Percentiles rank a stretch among this genome's conserved stretches.
These are phyloP conservation scores for Phaenicophaeus curvirostris DNA, from an alignment of 2,797 vertebrate genomes.

Conservation along the genomic window DNA sequence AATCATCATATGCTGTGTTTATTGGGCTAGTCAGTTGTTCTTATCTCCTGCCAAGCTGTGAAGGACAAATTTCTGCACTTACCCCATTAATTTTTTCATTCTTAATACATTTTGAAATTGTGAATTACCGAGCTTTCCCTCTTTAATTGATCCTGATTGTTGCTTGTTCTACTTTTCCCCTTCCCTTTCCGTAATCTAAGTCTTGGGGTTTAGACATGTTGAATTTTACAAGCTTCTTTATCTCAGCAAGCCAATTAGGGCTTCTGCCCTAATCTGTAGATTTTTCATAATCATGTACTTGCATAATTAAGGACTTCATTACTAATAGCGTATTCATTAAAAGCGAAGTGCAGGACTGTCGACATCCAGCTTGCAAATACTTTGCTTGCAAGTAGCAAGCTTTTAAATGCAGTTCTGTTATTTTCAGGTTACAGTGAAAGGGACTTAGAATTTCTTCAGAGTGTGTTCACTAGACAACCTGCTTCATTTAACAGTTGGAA, in stretches of 20 bases:
- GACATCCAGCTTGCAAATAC: accelerated
- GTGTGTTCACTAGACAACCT: neutral
- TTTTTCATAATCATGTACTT: neutral
- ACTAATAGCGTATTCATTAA: neutral
- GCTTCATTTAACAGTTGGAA: neutral
- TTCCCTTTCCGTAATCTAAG: neutral
- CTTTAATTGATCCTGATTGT: neutral
- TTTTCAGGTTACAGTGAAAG: neutral
- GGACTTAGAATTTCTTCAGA: neutral
- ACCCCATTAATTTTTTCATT: neutral
- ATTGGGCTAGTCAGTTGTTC: neutral
- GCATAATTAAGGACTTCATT: neutral
- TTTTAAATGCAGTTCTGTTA: neutral
- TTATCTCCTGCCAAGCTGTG: neutral
- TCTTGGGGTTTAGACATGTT: neutral
- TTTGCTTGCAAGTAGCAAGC: neutral
- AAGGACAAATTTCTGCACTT: neutral
- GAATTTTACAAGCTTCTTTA: neutral
- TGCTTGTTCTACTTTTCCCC: neutral
- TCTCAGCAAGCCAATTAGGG: neutral
- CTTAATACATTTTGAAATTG: neutral
- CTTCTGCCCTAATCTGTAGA: neutral
- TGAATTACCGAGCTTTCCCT: neutral
- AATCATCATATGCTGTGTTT: neutral
- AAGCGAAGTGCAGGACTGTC: neutral